Conservation (phyloP, 2,113 vertebrate species). For the Erinaceus europaeus region DNA sequence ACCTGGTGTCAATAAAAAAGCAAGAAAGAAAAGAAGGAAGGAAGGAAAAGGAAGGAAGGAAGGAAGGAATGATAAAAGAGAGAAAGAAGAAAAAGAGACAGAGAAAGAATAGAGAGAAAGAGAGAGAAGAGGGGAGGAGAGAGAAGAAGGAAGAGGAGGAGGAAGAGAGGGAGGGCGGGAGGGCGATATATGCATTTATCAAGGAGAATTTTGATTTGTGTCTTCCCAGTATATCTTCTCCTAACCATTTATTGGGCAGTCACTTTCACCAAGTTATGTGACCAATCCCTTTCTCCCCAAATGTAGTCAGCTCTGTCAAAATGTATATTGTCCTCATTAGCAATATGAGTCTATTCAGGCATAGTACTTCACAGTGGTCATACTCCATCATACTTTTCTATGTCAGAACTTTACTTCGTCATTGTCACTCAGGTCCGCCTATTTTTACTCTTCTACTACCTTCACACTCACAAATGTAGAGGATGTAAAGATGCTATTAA, state of each 20-base stretch:
- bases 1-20: no score
- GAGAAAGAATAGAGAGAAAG: no score
- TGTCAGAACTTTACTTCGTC: slow-evolving; percentile 33
- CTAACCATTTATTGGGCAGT: not conserved
- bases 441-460: slow-evolving; percentile 29
- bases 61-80: no score
- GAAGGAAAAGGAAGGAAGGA: no score
- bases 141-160: no score
- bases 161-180: no score
- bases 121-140: no score
- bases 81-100: no score
- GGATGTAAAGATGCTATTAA: slow-evolving; percentile 33
- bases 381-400: slow-evolving; percentile 45
- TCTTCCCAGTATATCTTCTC: not conserved
- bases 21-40: no score
- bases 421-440: slow-evolving; percentile 39
- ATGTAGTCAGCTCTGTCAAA: not conserved
- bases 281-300: not conserved
- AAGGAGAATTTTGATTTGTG: not conserved
- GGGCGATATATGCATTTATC: no score
- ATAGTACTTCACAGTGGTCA: not conserved
- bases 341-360: not conserved
- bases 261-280: not conserved
- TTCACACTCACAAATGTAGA: slow-evolving; percentile 1
- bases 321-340: not conserved